phyloP scores from a whole-genome alignment of 2,888 invertebrate species.

The Alsophila aescularia region DNA sequence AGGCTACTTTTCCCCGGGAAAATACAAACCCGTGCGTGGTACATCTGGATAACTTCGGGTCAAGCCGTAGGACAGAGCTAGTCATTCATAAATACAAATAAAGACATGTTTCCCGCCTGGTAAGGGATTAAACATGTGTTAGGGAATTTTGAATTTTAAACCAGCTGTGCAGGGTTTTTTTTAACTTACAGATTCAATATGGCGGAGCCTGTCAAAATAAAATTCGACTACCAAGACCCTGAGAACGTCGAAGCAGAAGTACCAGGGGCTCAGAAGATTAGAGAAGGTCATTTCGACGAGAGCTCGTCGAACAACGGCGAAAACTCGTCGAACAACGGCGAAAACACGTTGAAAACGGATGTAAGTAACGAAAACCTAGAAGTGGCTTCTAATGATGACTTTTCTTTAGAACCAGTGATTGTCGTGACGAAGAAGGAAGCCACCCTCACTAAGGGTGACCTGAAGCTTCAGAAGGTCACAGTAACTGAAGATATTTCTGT shows the following conservation, averaged over 20 bases:
- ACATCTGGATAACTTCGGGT: too few relatives aligned
- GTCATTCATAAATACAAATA: too few relatives aligned
- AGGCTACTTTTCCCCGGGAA: too few relatives aligned
- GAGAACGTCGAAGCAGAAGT: conserved; percentile 60
- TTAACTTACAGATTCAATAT: conserved; percentile 51
- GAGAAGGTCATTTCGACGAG: conserved; percentile 38
- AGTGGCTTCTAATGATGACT: conserved; percentile 39
- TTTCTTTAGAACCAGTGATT: conserved; percentile 59
- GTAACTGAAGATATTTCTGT: conserved; percentile 71
- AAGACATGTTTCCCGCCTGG: too few relatives aligned
- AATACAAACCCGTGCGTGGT: too few relatives aligned
- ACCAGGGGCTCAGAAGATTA: conserved; percentile 58
- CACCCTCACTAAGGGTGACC: conserved; percentile 60
- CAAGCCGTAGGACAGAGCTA: too few relatives aligned
- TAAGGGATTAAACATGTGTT: too few relatives aligned
- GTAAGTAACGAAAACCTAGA: conserved; percentile 27
- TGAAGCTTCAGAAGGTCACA: conserved; percentile 66
- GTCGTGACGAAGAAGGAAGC: conserved; percentile 66
- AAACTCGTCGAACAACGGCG: conserved; percentile 14
- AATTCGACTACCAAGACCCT: conserved; percentile 49
- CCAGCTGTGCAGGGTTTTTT: too few relatives aligned
- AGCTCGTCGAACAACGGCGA: background rate
- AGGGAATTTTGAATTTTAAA: too few relatives aligned
- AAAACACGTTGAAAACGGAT: conserved; percentile 12
- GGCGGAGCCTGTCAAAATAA: conserved; percentile 51